Evolutionary conservation across 2,113 vertebrate species (phyloP).

Genomic region (Paraplagusia blochii): DNA sequence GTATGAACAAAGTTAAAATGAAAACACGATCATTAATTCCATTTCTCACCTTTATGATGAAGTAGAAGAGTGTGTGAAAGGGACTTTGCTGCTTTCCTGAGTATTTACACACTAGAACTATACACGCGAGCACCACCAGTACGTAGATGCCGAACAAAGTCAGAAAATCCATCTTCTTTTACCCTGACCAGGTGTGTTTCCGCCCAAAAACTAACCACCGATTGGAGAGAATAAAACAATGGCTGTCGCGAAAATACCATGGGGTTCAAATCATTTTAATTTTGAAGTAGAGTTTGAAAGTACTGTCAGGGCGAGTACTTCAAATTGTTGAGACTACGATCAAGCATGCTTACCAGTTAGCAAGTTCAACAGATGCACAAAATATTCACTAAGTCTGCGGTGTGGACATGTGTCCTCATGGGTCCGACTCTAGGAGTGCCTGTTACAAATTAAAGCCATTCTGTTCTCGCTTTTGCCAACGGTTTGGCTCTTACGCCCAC

Average conservation of each 20-base stretch:
- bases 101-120: conserved; percentile 75
- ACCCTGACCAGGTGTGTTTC: conserved; percentile 49
- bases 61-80: conserved; percentile 40
- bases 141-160: conserved; percentile 83
- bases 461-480: not conserved
- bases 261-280: not conserved
- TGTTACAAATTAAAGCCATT: not conserved
- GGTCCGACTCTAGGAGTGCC: no score
- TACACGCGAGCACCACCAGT: conserved; percentile 64
- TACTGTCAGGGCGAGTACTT: not conserved
- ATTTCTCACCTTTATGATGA: conserved; percentile 58
- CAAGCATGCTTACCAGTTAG: conserved; percentile 32
- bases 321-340: not conserved
- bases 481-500: conserved; percentile 4
- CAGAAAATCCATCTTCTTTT: conserved; percentile 87
- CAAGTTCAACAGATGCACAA: no score
- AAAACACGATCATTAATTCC: no score
- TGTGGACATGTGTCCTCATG: no score
- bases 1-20: not conserved
- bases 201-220: not conserved
- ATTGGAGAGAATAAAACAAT: not conserved
- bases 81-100: conserved; percentile 70
- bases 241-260: not conserved
- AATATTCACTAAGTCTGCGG: no score
- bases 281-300: not conserved